Conservation (phyloP, 2,888 invertebrate species). For the Tenthredo distinguenda region DNA sequence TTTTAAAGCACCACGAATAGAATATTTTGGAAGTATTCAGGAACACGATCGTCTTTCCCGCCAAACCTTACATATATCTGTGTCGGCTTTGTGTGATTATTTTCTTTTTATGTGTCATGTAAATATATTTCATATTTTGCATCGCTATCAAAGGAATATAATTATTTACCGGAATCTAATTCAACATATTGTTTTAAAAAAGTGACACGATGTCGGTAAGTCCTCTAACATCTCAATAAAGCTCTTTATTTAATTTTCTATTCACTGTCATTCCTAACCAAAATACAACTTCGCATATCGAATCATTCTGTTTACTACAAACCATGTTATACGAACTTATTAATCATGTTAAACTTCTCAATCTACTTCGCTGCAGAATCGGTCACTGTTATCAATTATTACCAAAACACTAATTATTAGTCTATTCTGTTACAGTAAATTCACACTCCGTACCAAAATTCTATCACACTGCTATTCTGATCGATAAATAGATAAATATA, state of each 20-base stretch:
- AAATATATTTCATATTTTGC: neutral
- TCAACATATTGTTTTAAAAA: neutral
- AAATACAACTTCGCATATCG: neutral
- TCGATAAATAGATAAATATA: neutral
- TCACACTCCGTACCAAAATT: neutral
- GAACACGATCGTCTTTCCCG: constrained; percentile 14
- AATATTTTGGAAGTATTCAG: neutral
- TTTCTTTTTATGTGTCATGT: neutral
- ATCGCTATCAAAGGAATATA: neutral
- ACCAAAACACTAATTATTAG: neutral
- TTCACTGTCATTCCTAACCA: constrained; percentile 20
- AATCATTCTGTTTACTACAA: neutral
- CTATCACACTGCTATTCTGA: neutral
- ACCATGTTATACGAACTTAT: neutral
- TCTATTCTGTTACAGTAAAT: neutral
- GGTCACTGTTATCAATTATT: neutral
- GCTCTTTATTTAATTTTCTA: neutral
- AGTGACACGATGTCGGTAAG: constrained; percentile 38
- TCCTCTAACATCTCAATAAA: neutral
- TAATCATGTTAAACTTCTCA: neutral
- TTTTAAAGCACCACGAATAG: neutral
- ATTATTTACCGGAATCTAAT: neutral
- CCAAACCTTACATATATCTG: neutral
- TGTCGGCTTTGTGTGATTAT: neutral
- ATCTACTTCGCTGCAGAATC: neutral